Base-by-base conservation (phyloP, 2,888 invertebrate genomes). In the Morinoia aosen region DNA sequence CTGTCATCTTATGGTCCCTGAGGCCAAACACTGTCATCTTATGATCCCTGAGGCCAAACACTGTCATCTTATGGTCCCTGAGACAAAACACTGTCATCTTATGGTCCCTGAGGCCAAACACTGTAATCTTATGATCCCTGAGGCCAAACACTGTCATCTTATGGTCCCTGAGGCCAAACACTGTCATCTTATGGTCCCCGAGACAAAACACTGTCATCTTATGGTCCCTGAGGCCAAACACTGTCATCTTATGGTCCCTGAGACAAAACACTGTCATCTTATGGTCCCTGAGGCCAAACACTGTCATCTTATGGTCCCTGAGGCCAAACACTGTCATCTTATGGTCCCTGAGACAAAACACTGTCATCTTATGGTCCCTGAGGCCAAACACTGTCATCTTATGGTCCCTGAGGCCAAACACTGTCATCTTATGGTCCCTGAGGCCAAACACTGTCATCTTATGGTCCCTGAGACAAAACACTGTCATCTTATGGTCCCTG, bases 131-230 rank as follows among this genome's bases (percentile, higher is more conserved):
- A 90, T 98, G 98, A 97, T 99, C 98, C 96, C 98, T 98, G 96
- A 99, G 97, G 97, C 99, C n/a, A n/a, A n/a, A n/a, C n/a, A n/a
- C n/a, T n/a, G n/a, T n/a, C 58, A 95, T 95, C 95, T 95, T 96
- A 90, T 98, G 98, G 97, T 99, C 98, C 96, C 98, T 98, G 96
- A 99, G 97, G 97, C 99, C n/a, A n/a, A n/a, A n/a, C n/a, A n/a
- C n/a, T n/a, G n/a, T n/a, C n/a, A n/a, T n/a, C n/a, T n/a, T n/a
- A n/a, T n/a, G n/a, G n/a, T n/a, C n/a, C n/a, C n/a, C n/a, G n/a
- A n/a, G n/a, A n/a, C n/a, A n/a, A n/a, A n/a, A n/a, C n/a, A n/a
- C n/a, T n/a, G n/a, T n/a, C 58, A 95, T 95, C 95, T 95, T 96
- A 90, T 98, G 98, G 97, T 99, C 98, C 96, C 98, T 98, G 96